Evolutionary conservation across 2,797 vertebrate species (phyloP).

Genomic region (Sebastolobus altivelis): DNA sequence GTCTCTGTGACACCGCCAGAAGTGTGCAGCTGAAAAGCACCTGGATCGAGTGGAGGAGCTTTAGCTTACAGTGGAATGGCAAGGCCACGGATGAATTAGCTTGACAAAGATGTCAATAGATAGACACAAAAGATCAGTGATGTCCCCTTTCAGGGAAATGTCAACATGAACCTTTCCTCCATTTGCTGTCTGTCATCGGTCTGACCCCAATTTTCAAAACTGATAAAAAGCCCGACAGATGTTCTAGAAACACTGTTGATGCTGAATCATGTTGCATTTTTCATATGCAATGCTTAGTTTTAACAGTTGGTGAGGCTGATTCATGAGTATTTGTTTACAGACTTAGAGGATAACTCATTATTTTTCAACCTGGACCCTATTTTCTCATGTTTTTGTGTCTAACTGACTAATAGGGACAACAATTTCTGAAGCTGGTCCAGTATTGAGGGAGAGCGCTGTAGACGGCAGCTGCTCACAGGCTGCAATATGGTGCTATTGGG

Average conservation of each 20-base stretch:
- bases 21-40: background rate
- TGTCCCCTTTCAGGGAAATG: conserved; percentile 1
- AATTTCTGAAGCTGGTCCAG: background rate
- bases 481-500: background rate
- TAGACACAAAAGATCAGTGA: conserved; percentile 1
- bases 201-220: background rate
- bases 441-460: background rate
- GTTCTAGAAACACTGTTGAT: background rate
- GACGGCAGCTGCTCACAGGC: background rate
- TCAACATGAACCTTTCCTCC: conserved; percentile 9
- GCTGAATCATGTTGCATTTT: background rate
- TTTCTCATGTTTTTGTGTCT: background rate
- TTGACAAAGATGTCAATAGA: conserved; percentile 19
- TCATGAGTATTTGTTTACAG: background rate
- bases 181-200: background rate
- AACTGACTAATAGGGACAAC: background rate
- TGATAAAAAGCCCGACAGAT: background rate
- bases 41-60: background rate
- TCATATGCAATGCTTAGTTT: background rate
- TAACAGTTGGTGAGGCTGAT: background rate
- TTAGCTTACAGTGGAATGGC: background rate
- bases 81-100: background rate
- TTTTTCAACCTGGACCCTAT: background rate
- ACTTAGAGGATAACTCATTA: background rate
- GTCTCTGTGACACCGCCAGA: background rate